phyloP scores from a whole-genome alignment of 2,113 vertebrate genomes.

The Butastur rufipennis region DNA sequence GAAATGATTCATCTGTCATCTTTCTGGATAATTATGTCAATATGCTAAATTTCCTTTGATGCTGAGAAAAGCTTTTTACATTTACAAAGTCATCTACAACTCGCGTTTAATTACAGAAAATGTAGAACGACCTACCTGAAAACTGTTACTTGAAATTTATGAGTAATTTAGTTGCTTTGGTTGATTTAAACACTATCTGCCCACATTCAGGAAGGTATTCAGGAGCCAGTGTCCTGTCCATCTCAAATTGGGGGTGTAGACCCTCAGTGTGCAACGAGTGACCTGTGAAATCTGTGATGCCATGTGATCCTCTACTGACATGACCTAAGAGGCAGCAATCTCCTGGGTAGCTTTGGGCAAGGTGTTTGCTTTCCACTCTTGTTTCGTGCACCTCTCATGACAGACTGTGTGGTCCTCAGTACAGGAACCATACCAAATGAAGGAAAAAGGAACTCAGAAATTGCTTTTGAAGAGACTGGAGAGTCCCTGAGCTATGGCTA shows the following conservation, averaged over 20 bases:
- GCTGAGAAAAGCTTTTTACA: background rate
- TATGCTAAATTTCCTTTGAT: background rate
- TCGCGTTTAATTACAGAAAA: background rate
- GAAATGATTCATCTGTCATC: constrained; percentile 27
- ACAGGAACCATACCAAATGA: background rate
- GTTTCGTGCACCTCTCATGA: background rate
- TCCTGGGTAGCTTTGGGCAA: background rate
- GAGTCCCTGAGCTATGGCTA: background rate
- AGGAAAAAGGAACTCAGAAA: background rate
- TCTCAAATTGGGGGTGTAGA: rapidly evolving
- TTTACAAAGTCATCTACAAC: background rate
- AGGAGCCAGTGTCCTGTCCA: background rate
- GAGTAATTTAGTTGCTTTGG: background rate
- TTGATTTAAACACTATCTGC: background rate
- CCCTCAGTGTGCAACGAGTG: rapidly evolving
- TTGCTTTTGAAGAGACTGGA: background rate
- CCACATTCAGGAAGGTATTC: rapidly evolving
- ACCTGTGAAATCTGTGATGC: background rate
- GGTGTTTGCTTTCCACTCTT: background rate
- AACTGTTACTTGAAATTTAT: background rate
- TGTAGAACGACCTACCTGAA: background rate
- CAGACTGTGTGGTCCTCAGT: rapidly evolving
- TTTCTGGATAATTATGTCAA: constrained; percentile 14
- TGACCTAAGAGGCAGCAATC: rapidly evolving
- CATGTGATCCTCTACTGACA: rapidly evolving